These are phyloP conservation scores for Eolophus roseicapilla DNA, from an alignment of 2,113 vertebrate species.

Conservation along the genomic window DNA sequence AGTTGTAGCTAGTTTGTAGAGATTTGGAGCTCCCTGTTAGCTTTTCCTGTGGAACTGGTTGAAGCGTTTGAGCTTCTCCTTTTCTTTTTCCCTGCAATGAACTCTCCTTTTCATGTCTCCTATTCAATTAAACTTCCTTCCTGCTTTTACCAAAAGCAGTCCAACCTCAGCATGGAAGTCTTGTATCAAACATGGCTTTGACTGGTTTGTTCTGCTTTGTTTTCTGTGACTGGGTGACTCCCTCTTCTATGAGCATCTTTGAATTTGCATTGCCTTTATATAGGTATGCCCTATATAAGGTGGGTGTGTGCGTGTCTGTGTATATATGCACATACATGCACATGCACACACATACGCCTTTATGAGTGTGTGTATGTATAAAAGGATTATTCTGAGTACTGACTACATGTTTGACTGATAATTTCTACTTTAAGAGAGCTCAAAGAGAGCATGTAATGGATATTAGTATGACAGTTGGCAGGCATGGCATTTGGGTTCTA, in stretches of 20 bases:
- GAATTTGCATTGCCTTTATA: neutral
- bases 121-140: neutral
- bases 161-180: neutral
- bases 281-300: neutral
- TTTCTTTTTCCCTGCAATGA: neutral
- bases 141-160: neutral
- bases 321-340: neutral
- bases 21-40: neutral
- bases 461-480: neutral
- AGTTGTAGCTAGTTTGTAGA: neutral
- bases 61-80: neutral
- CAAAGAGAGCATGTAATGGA: neutral
- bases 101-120: neutral
- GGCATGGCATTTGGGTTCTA: neutral
- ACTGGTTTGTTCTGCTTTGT: neutral
- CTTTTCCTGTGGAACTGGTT: neutral
- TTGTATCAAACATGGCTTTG: neutral
- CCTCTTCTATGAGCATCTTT: neutral
- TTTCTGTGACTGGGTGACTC: neutral
- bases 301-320: fast-evolving
- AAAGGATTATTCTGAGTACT: neutral
- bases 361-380: neutral
- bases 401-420: neutral
- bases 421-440: neutral
- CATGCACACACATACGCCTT: neutral